Base-by-base conservation (phyloP, 2,888 invertebrate species). In the Drosophila rubida region DNA sequence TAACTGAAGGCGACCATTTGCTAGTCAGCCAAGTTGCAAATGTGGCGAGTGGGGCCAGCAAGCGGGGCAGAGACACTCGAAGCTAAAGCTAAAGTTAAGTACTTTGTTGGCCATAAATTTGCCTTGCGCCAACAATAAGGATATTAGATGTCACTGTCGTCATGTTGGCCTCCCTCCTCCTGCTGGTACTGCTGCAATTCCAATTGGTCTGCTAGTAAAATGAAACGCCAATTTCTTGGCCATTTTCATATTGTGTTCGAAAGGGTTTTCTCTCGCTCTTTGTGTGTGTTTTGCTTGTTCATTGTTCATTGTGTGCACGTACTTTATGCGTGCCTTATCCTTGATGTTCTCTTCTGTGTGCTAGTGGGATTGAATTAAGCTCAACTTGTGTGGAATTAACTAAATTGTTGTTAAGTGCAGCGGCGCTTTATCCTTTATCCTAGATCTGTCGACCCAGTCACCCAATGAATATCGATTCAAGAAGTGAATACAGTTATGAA, bases 101-200 rank as follows among this genome's bases (percentile, higher is more conserved):
- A 80, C 75, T 78, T 82, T 83, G 86, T 80, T 86, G 72, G 86
- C 83, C 69, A 87, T 82, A 86, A 84, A 86, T 87, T 86, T 71
- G 54, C 67, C 67, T 67, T 51, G 57, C 19, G 78, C 88, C 69
- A 80, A 88, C 86, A 88, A 86, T 86, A 83, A 86, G 80, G 88
- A 84, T 84, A 84, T 84, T 86, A 80, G 75, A 86, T 84, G 83
- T 86, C 88, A 83, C 63, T 75, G 75, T 69, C 70, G 65, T 67
- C 68, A 67, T 82, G 83, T 72, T 75, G 69, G 60, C 69, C 62
- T 58, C 42, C 22, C 42, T 35, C 44, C 4, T n/a, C n/a, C 13
- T n/a, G 27, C 25, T 81, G 30, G n/a, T 4, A 11, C n/a, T 62
- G 67, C 61, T 65, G 87, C 73, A 78, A 67, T 84, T 81, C 84